phyloP scores from a whole-genome alignment of 2,888 invertebrate species.

The Mimas tiliae region DNA sequence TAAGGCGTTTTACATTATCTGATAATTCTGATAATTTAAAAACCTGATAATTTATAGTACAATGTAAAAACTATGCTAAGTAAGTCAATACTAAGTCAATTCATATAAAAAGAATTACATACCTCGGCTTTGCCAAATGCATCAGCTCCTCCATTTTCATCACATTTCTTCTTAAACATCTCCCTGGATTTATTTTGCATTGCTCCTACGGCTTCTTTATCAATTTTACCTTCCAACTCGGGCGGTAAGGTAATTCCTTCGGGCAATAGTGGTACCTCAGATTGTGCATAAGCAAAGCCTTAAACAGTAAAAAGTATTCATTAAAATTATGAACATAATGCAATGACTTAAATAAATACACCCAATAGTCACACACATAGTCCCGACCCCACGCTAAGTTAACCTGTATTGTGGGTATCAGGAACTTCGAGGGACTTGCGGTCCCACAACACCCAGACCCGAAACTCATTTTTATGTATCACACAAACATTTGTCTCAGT shows the following conservation, averaged over 20 bases:
- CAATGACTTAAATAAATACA: too few species aligned
- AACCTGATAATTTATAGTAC: too few species aligned
- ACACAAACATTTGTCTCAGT: too few species aligned
- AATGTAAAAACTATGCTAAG: too few species aligned
- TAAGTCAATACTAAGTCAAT: not conserved
- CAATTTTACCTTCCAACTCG: conserved; percentile 57
- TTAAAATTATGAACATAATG: not conserved
- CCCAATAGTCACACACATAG: too few species aligned
- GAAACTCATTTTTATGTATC: too few species aligned
- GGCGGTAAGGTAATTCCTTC: conserved; percentile 52
- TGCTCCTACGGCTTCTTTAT: conserved; percentile 53
- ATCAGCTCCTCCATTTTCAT: conserved; percentile 84
- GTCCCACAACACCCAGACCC: too few species aligned
- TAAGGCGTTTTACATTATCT: too few species aligned
- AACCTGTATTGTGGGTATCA: too few species aligned
- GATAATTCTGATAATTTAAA: too few species aligned
- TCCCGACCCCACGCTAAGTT: too few species aligned
- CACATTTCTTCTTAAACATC: conserved; percentile 87
- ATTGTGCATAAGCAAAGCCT: conserved; percentile 35
- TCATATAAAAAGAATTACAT: conserved; percentile 38
- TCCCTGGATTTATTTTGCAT: conserved; percentile 74
- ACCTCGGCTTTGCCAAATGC: conserved; percentile 84
- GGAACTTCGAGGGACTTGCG: too few species aligned
- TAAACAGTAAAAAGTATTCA: not conserved
- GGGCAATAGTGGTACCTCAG: conserved; percentile 26